Base-by-base conservation (phyloP, 2,888 invertebrate species). In the Rhagonycha lutea region DNA sequence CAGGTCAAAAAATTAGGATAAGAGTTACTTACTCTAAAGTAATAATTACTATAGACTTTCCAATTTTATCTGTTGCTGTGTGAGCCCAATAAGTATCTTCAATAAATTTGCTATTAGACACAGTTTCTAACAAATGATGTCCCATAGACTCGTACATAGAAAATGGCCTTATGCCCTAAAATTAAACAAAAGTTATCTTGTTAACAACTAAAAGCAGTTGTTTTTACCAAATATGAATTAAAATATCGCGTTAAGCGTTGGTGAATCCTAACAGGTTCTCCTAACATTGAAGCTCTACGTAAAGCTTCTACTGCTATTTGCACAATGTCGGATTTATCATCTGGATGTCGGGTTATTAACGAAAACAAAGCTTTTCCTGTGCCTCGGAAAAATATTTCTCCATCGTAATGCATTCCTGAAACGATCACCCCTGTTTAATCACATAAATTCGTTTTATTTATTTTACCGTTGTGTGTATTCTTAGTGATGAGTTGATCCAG, bases 71-170 rank as follows among this genome's bases (percentile, higher is more conserved):
- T 1, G 92, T 88, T 12, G 91, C 88, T n/a, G 91, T 91, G 84
- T 94, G 93, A 0, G 92, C 92, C 89, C 94, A 92, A 86, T 95
- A 95, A 0, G 89, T 89, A 84, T 94, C 94, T 8, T 90, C 91
- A 80, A 91, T 90, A 86, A 91, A 93, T 82, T 92, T 91, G 3
- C 91, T 92, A 84, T 92, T 92, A 72, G 90, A 90, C 69, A 95
- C 86, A 61, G 90, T 89, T 77, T 91, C 89, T 80, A 94, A 85
- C 70, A 95, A 88, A 84, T 93, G 90, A 83, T 91, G 89, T 0
- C 95, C 95, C 76, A 92, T 90, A 0, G 95, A 94, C 80, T 91
- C 91, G 85, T 94, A 93, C 69, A 88, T 88, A 0, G 94, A 94
- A 87, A 92, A 94, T 28, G 94, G 92, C 74, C 92, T 91, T 12